A percentile compares a stretch with the other conserved stretches of the same genome.
Conservation (phyloP, 2,888 invertebrate species). For the Dynastes tityus region DNA sequence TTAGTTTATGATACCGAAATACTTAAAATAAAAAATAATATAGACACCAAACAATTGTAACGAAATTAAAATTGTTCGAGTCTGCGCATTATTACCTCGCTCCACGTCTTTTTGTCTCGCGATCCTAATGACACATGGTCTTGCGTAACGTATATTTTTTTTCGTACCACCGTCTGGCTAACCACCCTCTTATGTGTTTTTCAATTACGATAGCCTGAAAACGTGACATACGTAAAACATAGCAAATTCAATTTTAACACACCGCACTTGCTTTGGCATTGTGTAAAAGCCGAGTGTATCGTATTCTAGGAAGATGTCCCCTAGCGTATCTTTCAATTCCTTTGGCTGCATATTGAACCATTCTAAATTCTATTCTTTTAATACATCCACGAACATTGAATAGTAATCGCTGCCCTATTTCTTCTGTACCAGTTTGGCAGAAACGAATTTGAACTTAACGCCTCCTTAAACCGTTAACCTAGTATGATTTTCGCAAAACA, state of each 20-base stretch:
- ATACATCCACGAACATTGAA: slow-evolving; percentile 92
- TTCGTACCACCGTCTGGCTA: slow-evolving; percentile 81
- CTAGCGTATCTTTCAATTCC: slow-evolving; percentile 84
- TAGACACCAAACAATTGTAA: too few species aligned
- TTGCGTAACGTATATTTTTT: slow-evolving; percentile 74
- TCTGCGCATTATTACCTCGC: slow-evolving; percentile 69
- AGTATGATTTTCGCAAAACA: slow-evolving; percentile 69
- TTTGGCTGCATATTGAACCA: slow-evolving; percentile 75
- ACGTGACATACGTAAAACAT: slow-evolving; percentile 5
- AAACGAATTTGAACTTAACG: slow-evolving; percentile 68
- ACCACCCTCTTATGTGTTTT: slow-evolving; percentile 79
- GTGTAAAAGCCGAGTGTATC: slow-evolving; percentile 75
- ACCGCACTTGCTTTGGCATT: slow-evolving; percentile 74
- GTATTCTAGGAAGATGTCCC: slow-evolving; percentile 80
- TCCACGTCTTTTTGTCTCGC: slow-evolving; percentile 97
- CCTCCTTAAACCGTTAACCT: slow-evolving; percentile 66
- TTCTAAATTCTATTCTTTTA: slow-evolving; percentile 79
- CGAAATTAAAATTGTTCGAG: too few species aligned
- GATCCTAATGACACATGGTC: slow-evolving; percentile 79
- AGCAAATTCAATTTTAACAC: neutral
- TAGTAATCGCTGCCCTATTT: slow-evolving; percentile 82
- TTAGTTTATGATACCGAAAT: too few species aligned
- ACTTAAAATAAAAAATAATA: too few species aligned
- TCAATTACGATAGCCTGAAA: slow-evolving; percentile 85
- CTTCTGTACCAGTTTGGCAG: slow-evolving; percentile 70